phyloP scores from a whole-genome alignment of 2,797 vertebrate species.

The Mus caroli region DNA sequence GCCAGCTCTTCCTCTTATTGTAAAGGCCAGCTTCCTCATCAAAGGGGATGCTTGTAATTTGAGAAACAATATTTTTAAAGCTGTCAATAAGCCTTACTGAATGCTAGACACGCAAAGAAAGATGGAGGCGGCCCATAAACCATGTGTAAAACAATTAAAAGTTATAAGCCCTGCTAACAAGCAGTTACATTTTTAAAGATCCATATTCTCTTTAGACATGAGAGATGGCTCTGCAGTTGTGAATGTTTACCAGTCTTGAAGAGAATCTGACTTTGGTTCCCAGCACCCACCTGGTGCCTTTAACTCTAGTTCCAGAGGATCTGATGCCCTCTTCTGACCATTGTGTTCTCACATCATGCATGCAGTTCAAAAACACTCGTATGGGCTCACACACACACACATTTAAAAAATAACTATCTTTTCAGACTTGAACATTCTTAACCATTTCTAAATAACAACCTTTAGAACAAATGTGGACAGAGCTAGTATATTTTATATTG shows the following conservation, averaged over 20 bases:
- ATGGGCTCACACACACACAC: not conserved
- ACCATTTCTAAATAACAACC: constrained; percentile 6
- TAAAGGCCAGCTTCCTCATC: not conserved
- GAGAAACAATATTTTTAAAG: not conserved
- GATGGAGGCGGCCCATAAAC: not conserved
- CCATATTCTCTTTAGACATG: not conserved
- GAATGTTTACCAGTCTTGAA: not conserved
- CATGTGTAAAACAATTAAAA: constrained; percentile 7
- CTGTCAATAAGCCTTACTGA: not conserved
- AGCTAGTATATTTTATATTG: constrained; percentile 15
- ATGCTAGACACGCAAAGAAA: not conserved
- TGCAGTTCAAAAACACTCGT: not conserved
- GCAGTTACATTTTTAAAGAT: not conserved
- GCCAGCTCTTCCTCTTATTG: not conserved
- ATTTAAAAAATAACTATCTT: not conserved
- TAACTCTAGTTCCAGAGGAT: not conserved
- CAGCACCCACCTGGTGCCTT: not conserved
- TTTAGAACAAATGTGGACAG: constrained; percentile 36
- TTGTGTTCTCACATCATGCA: not conserved
- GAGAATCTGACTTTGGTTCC: not conserved
- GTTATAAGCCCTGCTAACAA: constrained; percentile 19
- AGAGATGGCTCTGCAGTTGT: not conserved
- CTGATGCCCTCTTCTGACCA: not conserved
- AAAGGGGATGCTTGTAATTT: not conserved
- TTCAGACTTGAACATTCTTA: constrained; percentile 52